Evolutionary conservation across 53 echinoderm and acorn worm species (phyloP), one percentile per base, ranked within the genome.

Genomic region (Actinopyga echinites): DNA sequence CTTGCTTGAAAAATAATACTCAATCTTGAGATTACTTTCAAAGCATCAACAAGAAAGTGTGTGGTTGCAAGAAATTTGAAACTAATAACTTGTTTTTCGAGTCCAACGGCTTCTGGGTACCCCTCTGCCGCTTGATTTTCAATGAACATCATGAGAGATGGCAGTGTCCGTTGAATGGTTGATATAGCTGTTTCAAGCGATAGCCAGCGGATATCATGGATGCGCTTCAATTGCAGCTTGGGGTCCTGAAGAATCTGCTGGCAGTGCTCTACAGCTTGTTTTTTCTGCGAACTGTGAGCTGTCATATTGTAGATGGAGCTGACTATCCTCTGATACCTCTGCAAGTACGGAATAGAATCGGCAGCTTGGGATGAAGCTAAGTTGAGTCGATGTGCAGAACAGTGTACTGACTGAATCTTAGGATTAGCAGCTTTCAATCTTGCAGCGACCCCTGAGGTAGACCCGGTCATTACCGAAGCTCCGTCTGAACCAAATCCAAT

Each of bases 211-310:
- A 55, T 63, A 63, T 63, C 63, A 15, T 63, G 63, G 25, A 5
- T 63, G 28, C 15, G 63, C 63, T 63, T 63, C 23, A 63, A 63
- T 63, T 63, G 63, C 63, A 63, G 63, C 63, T 30, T 63, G 22
- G 2, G 20, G 62, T 62, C 62, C 62, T 28, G 63, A 22, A 63
- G 63, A 63, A 63, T 4, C 31, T 63, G 28, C 31, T 63, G 63
- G 19, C 63, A 26, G 1, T 15, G 49, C 17, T 17, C 5, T 17
- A 49, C 49, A 15, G 49, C 49, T 49, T 49, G 49, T 6, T 49
- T 49, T 49, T 49, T 49, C n/a, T n/a, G n/a, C n/a, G n/a, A n/a
- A 49, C 49, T 49, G 13, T 49, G 49, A 17, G 15, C 13, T 15
- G 49, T 49, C 49, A 49, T 49, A 17, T 49, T 49, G 44, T 44